Evolutionary conservation across 2,888 invertebrate genomes (phyloP).

Genomic region (Orthosia incerta): DNA sequence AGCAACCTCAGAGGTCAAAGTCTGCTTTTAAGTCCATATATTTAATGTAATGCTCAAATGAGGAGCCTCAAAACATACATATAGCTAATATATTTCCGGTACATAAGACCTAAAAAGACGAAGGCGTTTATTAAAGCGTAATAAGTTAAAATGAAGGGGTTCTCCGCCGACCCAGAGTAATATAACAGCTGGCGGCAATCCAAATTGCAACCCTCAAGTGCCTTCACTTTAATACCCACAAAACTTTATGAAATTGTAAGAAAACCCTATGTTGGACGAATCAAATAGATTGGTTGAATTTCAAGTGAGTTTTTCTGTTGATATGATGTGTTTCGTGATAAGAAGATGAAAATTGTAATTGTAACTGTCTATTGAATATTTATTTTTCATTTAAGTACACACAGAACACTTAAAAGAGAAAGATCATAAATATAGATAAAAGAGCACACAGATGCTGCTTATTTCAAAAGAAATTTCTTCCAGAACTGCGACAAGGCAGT

Average conservation of each 20-base stretch:
- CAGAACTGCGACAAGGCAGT: too few species aligned
- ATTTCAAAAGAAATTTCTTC: too few species aligned
- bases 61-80: too few species aligned
- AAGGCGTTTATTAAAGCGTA: slow-evolving; percentile 78
- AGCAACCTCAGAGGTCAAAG: too few species aligned
- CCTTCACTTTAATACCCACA: slow-evolving; percentile 81
- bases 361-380: too few species aligned
- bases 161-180: slow-evolving; percentile 69
- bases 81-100: not conserved
- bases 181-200: slow-evolving; percentile 78
- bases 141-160: slow-evolving; percentile 79
- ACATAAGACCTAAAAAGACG: slow-evolving; percentile 31
- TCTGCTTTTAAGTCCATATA: too few species aligned
- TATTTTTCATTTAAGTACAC: too few species aligned
- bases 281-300: slow-evolving; percentile 26
- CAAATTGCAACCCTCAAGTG: slow-evolving; percentile 78
- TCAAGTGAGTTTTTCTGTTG: not conserved
- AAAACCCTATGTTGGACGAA: slow-evolving; percentile 56
- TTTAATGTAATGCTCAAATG: too few species aligned
- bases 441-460: too few species aligned
- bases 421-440: too few species aligned
- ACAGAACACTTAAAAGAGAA: too few species aligned
- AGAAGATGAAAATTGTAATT: too few species aligned
- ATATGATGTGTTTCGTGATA: not conserved
- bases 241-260: slow-evolving; percentile 85